Evolutionary conservation across 2,888 invertebrate genomes (phyloP).

Genomic region (Allygus modestus): DNA sequence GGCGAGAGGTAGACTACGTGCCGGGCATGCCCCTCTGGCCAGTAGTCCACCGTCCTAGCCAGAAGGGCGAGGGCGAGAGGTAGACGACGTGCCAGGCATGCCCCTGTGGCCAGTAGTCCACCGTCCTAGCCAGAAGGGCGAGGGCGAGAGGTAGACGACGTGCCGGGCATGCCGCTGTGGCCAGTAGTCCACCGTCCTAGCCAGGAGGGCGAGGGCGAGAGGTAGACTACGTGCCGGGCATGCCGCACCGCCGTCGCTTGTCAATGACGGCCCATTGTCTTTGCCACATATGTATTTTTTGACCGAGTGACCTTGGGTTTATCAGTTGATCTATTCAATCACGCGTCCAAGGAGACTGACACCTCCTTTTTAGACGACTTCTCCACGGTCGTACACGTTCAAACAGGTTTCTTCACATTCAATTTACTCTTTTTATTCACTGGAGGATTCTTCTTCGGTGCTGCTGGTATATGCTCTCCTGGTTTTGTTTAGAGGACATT

Average conservation of each 20-base stretch:
- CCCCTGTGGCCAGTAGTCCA: constrained; percentile 5
- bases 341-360: constrained; percentile 41
- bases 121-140: neutral
- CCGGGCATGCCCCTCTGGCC: constrained; percentile 2
- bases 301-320: constrained; percentile 54
- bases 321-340: constrained; percentile 59
- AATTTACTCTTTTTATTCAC: constrained; percentile 1
- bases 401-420: constrained; percentile 55
- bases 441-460: neutral
- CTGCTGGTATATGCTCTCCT: neutral
- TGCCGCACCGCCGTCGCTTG: constrained; percentile 20
- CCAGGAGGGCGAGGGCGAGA: constrained; percentile 27
- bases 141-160: neutral
- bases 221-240: constrained; percentile 30
- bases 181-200: neutral
- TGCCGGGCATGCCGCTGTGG: neutral
- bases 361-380: constrained; percentile 52
- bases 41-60: neutral
- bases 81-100: neutral
- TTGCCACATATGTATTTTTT: constrained; percentile 50
- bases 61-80: neutral
- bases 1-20: constrained; percentile 31
- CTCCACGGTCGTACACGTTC: constrained; percentile 44
- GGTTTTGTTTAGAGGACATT: neutral
- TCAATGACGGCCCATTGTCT: constrained; percentile 53